Evolutionary conservation across 2,888 invertebrate species (phyloP).

Genomic region (Teleiodes luculella): DNA sequence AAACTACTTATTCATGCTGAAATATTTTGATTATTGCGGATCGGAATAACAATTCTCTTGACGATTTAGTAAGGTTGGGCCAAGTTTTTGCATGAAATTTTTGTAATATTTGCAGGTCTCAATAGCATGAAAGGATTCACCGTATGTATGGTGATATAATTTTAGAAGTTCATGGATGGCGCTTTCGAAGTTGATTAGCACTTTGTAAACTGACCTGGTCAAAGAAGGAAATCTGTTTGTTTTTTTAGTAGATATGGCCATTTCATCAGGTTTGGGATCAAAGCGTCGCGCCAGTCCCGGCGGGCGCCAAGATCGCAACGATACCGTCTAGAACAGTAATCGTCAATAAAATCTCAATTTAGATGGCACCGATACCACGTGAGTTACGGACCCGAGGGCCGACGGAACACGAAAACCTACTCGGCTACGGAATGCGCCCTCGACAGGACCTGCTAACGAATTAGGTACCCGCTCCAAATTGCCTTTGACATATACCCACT

Average conservation of each 20-base stretch:
- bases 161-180: too few relatives aligned
- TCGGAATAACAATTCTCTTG: neutral
- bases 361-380: constrained; percentile 75
- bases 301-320: constrained; percentile 78
- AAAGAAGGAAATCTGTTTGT: constrained; percentile 7
- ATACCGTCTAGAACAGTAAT: constrained; percentile 77
- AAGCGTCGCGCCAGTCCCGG: constrained; percentile 47
- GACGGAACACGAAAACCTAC: constrained; percentile 76
- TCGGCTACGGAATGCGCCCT: constrained; percentile 70
- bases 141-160: too few relatives aligned
- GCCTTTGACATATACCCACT: constrained; percentile 38
- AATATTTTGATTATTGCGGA: constrained; percentile 3
- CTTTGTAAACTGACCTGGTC: neutral
- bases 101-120: too few relatives aligned
- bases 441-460: constrained; percentile 74
- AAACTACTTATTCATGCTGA: neutral
- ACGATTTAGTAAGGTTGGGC: too few relatives aligned
- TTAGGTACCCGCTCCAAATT: constrained; percentile 57
- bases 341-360: constrained; percentile 79
- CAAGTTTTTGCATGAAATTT: too few relatives aligned
- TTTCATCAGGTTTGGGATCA: constrained; percentile 45
- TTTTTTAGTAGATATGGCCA: constrained; percentile 17
- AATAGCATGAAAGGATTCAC: too few relatives aligned
- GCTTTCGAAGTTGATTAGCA: too few relatives aligned
- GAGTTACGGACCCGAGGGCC: constrained; percentile 73